These are phyloP conservation scores for Agonopterix subpropinquella DNA, from an alignment of 2,888 invertebrate genomes.

Conservation along the genomic window DNA sequence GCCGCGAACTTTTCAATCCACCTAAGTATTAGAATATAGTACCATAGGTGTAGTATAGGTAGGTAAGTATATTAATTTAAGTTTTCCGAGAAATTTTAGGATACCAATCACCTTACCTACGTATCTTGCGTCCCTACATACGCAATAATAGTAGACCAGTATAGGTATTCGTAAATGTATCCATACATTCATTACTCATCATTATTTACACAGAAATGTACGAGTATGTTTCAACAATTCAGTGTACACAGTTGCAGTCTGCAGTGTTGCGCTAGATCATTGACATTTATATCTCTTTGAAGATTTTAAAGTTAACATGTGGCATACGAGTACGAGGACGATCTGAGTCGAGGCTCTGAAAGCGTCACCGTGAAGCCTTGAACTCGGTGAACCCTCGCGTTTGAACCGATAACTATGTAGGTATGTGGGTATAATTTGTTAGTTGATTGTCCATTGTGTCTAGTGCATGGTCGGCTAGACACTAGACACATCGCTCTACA, in stretches of 20 bases:
- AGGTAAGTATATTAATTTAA: no score
- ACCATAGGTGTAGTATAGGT: no score
- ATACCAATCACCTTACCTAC: no score
- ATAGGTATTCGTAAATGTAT: no score
- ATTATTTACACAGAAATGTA: no score
- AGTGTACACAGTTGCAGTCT: conserved; percentile 1
- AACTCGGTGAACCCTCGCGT: conserved; percentile 39
- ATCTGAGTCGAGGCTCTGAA: conserved; percentile 11
- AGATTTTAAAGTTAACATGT: neutral
- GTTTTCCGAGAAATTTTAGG: no score
- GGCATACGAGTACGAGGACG: neutral
- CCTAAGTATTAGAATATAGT: no score
- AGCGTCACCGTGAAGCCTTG: conserved; percentile 37
- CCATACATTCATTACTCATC: no score
- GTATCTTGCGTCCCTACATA: no score
- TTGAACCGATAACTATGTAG: conserved; percentile 24
- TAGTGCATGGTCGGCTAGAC: conserved; percentile 27
- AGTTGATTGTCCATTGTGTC: conserved; percentile 38
- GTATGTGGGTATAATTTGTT: conserved; percentile 37
- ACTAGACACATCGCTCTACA: conserved; percentile 5
- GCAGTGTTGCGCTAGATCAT: neutral
- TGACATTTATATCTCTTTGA: neutral
- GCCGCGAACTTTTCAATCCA: no score
- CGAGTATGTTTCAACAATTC: no score
- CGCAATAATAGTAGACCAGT: no score